phyloP scores from a whole-genome alignment of 2,113 vertebrate species.

The Cottus gobio region DNA sequence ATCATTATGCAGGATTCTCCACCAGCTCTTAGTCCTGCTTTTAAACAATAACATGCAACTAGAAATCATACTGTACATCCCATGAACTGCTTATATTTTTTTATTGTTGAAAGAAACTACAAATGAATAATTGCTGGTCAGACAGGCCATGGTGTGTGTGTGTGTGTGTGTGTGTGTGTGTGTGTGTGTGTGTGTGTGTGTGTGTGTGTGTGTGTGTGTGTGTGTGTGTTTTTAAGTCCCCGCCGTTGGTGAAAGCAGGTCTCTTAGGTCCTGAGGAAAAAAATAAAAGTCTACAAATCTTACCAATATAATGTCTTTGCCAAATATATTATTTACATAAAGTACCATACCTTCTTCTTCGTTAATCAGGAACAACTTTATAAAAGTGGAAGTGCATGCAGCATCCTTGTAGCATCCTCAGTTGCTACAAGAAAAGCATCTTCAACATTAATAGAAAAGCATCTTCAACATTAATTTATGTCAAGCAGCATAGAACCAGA shows the following conservation, averaged over 20 bases:
- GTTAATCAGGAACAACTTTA: not conserved
- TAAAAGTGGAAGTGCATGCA: not conserved
- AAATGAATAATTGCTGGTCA: constrained; percentile 34
- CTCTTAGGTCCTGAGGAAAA: constrained; percentile 23
- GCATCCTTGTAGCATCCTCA: not conserved
- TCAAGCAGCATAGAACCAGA: not conserved
- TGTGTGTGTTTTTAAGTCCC: no score
- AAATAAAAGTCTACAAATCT: not conserved
- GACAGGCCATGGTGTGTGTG: constrained; percentile 42
- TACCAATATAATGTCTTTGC: not conserved
- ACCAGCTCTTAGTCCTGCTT: constrained; percentile 35
- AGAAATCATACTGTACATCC: constrained; percentile 8
- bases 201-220: no score
- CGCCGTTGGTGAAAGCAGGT: constrained; percentile 52
- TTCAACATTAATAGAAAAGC: not conserved
- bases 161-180: no score
- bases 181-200: no score
- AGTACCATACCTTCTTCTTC: not conserved
- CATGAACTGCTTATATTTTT: constrained; percentile 11
- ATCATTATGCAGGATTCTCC: constrained; percentile 54
- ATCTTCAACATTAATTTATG: not conserved
- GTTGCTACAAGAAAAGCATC: not conserved
- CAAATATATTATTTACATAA: not conserved
- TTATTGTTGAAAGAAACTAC: constrained; percentile 10
- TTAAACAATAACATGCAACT: constrained; percentile 21